Evolutionary conservation across 2,888 invertebrate species (phyloP), one percentile per base, ranked within the genome.

Genomic region (Tanaodytes sp.): DNA sequence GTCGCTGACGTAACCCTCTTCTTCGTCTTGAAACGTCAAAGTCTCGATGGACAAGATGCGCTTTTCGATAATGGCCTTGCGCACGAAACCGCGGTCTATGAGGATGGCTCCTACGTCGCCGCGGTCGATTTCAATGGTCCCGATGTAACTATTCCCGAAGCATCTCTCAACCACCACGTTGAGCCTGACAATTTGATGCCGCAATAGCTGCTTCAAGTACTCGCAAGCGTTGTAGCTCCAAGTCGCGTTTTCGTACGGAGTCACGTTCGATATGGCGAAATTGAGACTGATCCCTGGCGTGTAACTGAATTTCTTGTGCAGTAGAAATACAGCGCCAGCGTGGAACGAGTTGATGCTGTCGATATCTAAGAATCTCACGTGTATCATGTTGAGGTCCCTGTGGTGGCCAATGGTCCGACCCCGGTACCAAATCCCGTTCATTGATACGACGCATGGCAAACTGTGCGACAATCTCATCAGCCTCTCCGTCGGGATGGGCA

Each of bases 1-100:
- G n/a, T 48, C 57, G 11, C 57, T 58, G 1, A 30, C 36, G 11
- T 46, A 58, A 14, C 57, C 57, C 46, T 58, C 57, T 31, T 58
- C 57, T 2, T 58, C 39, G 12, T 58, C 57, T 5, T 19, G 14
- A 8, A 30, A 48, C 1, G 30, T 48, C 1, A 58, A 30, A 5
- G 30, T 39, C 14, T 58, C 57, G 11, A 48, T 15, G 0, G 37
- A 20, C 6, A 58, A 15, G 11, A 30, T 19, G 39, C 57, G 37
- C 12, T 16, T 39, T 5, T 58, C 57, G 3, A 30, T 2, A 2
- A 9, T 8, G 1, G 57, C 11, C 4, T 5, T 8, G 19, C 48
- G n/a, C 0, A 14, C 46, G 14, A 58, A 48, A 8, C 15, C 37
- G 14, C 46, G 45, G 9, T 9, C 4, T 0, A 19, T 8, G 1